These are phyloP conservation scores for Calliopsis andreniformis DNA, from an alignment of 1,140 invertebrate genomes.

Conservation along the genomic window DNA sequence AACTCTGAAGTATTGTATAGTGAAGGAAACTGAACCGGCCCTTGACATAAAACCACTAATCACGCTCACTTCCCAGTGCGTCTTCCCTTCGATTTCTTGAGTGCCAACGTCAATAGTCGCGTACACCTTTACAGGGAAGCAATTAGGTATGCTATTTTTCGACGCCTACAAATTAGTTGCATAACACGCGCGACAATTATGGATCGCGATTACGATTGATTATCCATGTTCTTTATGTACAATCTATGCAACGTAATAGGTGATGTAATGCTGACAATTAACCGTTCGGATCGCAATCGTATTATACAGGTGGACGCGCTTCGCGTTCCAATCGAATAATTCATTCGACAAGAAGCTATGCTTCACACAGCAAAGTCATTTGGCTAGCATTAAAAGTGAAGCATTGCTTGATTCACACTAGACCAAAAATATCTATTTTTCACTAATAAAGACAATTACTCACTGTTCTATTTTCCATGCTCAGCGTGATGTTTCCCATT, in stretches of 20 bases:
- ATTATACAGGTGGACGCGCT: background rate
- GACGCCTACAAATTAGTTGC: conserved; percentile 32
- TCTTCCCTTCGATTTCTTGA: conserved; percentile 87
- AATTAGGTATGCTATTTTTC: background rate
- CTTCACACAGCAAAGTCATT: too few species aligned
- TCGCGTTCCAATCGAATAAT: background rate
- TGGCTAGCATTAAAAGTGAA: too few species aligned
- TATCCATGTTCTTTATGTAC: background rate
- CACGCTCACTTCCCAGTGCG: conserved; percentile 89
- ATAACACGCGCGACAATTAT: conserved; percentile 19
- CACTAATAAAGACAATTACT: conserved; percentile 30
- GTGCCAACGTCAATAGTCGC: conserved; percentile 88
- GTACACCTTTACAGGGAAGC: conserved; percentile 74
- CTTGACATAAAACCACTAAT: conserved; percentile 85
- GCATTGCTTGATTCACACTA: too few species aligned
- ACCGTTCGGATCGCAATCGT: background rate
- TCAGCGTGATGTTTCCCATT: conserved; percentile 88
- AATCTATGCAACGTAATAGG: conserved; percentile 15
- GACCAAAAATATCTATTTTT: too few species aligned
- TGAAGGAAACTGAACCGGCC: conserved; percentile 88
- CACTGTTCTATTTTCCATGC: conserved; percentile 87
- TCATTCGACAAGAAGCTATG: too few species aligned
- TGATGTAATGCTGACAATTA: conserved; percentile 9
- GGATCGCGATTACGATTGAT: background rate
- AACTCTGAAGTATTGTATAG: conserved; percentile 88